Evolutionary conservation across 2,888 invertebrate species (phyloP).

Genomic region (Andrena hattorfiana): DNA sequence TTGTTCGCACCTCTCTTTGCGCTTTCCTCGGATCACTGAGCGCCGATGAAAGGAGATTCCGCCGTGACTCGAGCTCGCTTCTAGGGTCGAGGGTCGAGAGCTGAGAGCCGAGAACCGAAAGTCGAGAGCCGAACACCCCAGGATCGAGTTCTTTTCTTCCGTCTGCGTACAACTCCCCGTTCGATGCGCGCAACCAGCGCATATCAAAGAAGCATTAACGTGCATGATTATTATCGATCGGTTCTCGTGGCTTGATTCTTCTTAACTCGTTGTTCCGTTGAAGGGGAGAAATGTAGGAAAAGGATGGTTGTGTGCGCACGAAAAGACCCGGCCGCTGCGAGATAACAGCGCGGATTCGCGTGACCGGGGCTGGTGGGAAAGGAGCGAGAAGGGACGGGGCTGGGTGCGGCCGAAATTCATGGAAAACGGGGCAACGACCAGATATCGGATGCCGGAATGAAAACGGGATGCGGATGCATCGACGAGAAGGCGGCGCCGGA

Average conservation of each 20-base stretch:
- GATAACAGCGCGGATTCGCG: constrained; percentile 30
- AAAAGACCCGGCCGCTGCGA: constrained; percentile 15
- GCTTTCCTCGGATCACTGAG: too few species aligned
- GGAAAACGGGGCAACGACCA: constrained; percentile 60
- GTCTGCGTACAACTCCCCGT: not conserved
- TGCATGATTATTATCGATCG: constrained; percentile 23
- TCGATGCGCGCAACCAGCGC: not conserved
- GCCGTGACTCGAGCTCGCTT: too few species aligned
- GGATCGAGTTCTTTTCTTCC: too few species aligned
- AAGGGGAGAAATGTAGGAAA: constrained; percentile 16
- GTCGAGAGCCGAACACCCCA: too few species aligned
- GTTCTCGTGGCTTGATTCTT: not conserved
- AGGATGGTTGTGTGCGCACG: constrained; percentile 12
- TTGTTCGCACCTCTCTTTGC: too few species aligned
- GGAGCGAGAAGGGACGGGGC: constrained; percentile 26
- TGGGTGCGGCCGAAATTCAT: constrained; percentile 58
- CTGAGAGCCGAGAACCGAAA: too few species aligned
- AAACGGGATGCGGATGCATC: constrained; percentile 61
- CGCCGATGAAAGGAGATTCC: too few species aligned
- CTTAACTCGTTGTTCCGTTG: not conserved
- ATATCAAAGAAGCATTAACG: constrained; percentile 29
- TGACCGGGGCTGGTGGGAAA: constrained; percentile 2
- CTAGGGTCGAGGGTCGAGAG: too few species aligned
- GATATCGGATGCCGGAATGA: constrained; percentile 64
- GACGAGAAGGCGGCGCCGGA: constrained; percentile 34